These are phyloP conservation scores for Nymphalis c-album DNA, from an alignment of 2,888 invertebrate genomes.

Conservation along the genomic window DNA sequence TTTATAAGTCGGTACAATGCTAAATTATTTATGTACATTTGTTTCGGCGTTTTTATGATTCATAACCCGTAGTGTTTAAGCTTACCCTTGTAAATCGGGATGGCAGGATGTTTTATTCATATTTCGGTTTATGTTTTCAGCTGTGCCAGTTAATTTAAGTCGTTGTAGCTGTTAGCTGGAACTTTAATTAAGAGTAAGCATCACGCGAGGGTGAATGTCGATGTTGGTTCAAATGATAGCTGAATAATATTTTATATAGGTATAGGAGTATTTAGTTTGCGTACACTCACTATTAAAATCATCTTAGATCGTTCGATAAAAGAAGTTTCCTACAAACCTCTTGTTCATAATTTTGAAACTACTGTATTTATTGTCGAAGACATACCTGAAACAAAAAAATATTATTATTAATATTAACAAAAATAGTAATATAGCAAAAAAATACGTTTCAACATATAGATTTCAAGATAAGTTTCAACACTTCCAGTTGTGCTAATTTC, in stretches of 20 bases:
- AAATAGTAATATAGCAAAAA: background rate
- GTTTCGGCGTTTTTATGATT: constrained; percentile 30
- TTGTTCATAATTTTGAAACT: background rate
- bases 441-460: background rate
- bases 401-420: background rate
- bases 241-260: background rate
- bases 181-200: constrained; percentile 14
- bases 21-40: constrained; percentile 30
- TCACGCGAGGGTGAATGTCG: background rate
- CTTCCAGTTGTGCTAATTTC: too few relatives aligned
- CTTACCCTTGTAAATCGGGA: constrained; percentile 30
- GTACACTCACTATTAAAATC: too few relatives aligned
- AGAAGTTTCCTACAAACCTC: too few relatives aligned
- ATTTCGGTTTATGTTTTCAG: constrained; percentile 35
- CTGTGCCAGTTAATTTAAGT: constrained; percentile 25
- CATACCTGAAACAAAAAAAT: constrained; percentile 20
- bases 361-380: background rate
- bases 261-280: background rate
- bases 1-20: constrained; percentile 1
- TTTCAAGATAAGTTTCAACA: too few relatives aligned
- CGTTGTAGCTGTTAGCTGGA: constrained; percentile 3
- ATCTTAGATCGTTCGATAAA: too few relatives aligned
- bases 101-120: constrained; percentile 40
- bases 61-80: constrained; percentile 32
- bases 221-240: constrained; percentile 2